Evolutionary conservation across 2,113 vertebrate species (phyloP).

Genomic region (Triplophysa siluroides): DNA sequence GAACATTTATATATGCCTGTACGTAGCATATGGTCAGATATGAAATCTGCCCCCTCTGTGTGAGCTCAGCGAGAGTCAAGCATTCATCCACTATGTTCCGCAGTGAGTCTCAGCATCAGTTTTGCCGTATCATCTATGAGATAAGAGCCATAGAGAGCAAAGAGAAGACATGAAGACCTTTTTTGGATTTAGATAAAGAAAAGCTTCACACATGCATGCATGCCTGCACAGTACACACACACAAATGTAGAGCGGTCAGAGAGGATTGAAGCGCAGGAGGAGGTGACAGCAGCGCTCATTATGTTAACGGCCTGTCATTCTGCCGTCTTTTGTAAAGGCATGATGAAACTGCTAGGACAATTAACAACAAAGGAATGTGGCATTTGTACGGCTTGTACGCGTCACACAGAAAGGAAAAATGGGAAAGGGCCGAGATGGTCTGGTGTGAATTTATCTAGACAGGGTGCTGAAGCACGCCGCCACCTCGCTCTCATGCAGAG

Average conservation of each 20-base stretch:
- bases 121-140: slow-evolving; percentile 21
- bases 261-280: slow-evolving; percentile 28
- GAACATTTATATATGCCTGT: background rate
- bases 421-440: slow-evolving; percentile 33
- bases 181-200: slow-evolving; percentile 26
- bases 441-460: slow-evolving; percentile 46
- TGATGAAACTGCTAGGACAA: slow-evolving; percentile 48
- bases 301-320: slow-evolving; percentile 51
- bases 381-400: slow-evolving; percentile 35
- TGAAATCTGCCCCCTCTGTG: background rate
- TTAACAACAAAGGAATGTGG: slow-evolving; percentile 41
- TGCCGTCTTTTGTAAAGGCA: slow-evolving; percentile 45
- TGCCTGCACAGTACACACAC: background rate
- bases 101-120: slow-evolving; percentile 21
- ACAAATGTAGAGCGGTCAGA: background rate
- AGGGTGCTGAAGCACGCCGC: slow-evolving; percentile 32
- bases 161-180: slow-evolving; percentile 18
- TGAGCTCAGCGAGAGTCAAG: background rate
- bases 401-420: slow-evolving; percentile 34
- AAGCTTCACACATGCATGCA: background rate
- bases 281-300: slow-evolving; percentile 46
- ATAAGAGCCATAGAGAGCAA: slow-evolving; percentile 24
- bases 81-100: slow-evolving; percentile 20
- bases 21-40: background rate
- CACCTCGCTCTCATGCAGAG: slow-evolving; percentile 42